Evolutionary conservation across 2,113 vertebrate species (phyloP), one percentile per base, ranked within the genome.

Genomic region (Heterotilapia buettikoferi): DNA sequence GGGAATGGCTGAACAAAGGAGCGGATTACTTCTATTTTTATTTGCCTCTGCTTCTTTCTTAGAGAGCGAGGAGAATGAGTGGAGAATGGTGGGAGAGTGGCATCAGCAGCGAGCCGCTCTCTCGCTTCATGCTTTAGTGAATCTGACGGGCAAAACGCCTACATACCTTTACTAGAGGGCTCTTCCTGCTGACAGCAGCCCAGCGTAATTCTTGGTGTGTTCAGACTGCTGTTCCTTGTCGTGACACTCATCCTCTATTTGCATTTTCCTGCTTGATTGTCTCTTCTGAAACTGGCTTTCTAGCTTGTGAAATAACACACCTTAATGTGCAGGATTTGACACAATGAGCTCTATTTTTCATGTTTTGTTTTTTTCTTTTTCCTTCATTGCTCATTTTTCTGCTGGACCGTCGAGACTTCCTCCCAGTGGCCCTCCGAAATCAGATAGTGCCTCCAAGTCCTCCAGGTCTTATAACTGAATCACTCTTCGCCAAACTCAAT

Each of bases 381-480:
- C 38, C 18, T 31, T 19, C 29, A 16, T 63, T 80, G 40, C 86
- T 89, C 54, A 43, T 85, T 54, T 24, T 50, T 88, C 56, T 50
- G 54, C 61, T 33, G 68, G 61, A 76, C 54, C 40, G 38, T 85
- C 12, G 5, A 71, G 57, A 43, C 86, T 79, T 84, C 45, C 71
- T 59, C 87, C 80, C 43, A 11, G 82, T 85, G 16, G 59, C 10
- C 18, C 18, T 52, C 9, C 1, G 68, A 89, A 94, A 92, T 90
- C 92, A 87, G 33, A 89, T 40, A 56, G 57, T 85, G 88, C 90
- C 93, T 94, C 83, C 21, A 24, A 94, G 90, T 87, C 92, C 78
- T 86, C 59, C 24, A 12, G 90, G 13, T 90, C 92, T 95, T 94
- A 94, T 92, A 84, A 90, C 88, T 91, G 82, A 92, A 91, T 94